Percentiles rank a stretch among this genome's conserved stretches.
Evolutionary conservation across 2,888 invertebrate genomes (phyloP).

Genomic region (Drosophila macrospina): DNA sequence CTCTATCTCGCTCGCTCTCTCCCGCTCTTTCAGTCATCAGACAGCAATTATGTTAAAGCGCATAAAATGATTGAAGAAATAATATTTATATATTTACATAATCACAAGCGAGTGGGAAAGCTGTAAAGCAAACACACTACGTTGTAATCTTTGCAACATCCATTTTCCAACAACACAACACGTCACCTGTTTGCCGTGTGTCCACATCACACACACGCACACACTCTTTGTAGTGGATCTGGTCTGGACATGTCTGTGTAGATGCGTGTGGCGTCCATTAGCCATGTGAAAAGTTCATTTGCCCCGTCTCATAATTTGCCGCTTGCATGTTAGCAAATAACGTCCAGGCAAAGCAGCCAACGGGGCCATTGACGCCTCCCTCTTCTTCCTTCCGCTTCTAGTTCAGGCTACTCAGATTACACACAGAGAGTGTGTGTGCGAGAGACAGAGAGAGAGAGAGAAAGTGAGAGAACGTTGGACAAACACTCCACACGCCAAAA

Average conservation of each 20-base stretch:
- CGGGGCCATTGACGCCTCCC: conserved; percentile 44
- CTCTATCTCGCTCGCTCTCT: conserved; percentile 4
- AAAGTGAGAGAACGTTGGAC: conserved; percentile 15
- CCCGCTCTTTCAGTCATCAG: background rate
- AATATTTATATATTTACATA: conserved; percentile 59
- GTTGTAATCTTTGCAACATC: conserved; percentile 13
- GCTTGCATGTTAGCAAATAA: conserved; percentile 72
- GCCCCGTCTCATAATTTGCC: conserved; percentile 78
- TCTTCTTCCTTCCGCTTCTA: conserved; percentile 39
- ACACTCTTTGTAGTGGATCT: background rate
- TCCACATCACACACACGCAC: conserved; percentile 30
- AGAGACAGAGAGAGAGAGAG: conserved; percentile 12
- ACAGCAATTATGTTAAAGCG: conserved; percentile 48
- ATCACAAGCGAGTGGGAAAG: conserved; percentile 46
- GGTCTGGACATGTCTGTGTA: conserved; percentile 7
- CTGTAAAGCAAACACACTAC: conserved; percentile 48
- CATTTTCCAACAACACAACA: conserved; percentile 40
- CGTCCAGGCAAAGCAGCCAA: conserved; percentile 14
- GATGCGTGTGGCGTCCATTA: conserved; percentile 63
- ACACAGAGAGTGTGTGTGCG: conserved; percentile 4
- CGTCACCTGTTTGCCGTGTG: conserved; percentile 68
- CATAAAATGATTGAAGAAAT: conserved; percentile 53
- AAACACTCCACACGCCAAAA: conserved; percentile 45
- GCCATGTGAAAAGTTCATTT: conserved; percentile 81
- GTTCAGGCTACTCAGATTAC: conserved; percentile 63